phyloP scores from a whole-genome alignment of 2,797 vertebrate genomes.

The Parotocinclus haroldoi region DNA sequence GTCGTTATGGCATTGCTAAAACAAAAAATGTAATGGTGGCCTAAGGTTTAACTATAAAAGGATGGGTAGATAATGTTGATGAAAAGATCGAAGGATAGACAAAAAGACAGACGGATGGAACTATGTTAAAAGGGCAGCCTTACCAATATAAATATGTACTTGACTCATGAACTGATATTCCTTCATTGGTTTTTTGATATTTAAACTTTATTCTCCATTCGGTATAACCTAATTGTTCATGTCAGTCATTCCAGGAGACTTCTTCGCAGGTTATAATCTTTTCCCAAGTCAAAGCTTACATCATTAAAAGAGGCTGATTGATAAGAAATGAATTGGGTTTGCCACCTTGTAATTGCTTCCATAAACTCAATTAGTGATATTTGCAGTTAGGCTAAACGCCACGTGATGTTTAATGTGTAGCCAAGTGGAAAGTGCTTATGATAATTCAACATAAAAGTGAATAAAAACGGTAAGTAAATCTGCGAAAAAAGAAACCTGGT shows the following conservation, averaged over 20 bases:
- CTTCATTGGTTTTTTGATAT: too few species aligned
- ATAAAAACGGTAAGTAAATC: constrained; percentile 7
- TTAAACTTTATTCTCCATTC: too few species aligned
- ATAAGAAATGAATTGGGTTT: constrained; percentile 39
- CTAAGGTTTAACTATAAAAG: too few species aligned
- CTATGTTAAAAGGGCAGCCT: too few species aligned
- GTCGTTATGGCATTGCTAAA: too few species aligned
- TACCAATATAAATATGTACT: too few species aligned
- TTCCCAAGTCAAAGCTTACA: constrained; percentile 17
- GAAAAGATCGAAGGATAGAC: background rate
- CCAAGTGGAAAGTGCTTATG: constrained; percentile 24
- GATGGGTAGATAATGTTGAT: background rate
- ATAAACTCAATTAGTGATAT: constrained; percentile 42
- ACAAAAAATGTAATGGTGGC: too few species aligned
- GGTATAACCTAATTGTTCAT: too few species aligned
- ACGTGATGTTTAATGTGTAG: constrained; percentile 7
- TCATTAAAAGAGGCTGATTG: constrained; percentile 34
- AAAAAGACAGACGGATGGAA: background rate
- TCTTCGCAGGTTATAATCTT: background rate
- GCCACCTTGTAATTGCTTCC: constrained; percentile 39
- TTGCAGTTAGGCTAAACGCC: constrained; percentile 35
- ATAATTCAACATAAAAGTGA: constrained; percentile 24
- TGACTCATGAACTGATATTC: too few species aligned
- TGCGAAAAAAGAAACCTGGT: background rate
- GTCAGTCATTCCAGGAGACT: background rate